phyloP scores from a whole-genome alignment of 2,113 vertebrate species.

The Austrofundulus limnaeus region DNA sequence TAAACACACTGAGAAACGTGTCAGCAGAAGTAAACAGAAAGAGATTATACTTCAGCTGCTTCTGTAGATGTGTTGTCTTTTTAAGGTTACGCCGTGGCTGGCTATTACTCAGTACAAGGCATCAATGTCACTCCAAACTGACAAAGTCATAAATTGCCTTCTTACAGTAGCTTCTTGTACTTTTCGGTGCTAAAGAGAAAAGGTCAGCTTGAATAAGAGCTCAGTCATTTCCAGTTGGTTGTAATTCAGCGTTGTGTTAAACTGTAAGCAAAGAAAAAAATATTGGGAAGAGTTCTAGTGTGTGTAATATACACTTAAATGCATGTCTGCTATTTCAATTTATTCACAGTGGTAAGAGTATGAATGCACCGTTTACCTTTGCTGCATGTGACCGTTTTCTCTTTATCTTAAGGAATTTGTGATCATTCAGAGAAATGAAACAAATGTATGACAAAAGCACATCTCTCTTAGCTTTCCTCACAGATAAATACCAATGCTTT shows the following conservation, averaged over 20 bases:
- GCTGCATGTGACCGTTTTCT: no score
- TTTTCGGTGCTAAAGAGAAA: constrained; percentile 33
- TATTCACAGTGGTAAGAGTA: no score
- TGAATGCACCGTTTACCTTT: no score
- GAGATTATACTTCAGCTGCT: constrained; percentile 29
- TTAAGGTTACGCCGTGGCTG: constrained; percentile 31
- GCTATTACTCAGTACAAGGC: constrained; percentile 15
- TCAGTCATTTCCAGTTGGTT: constrained; percentile 7
- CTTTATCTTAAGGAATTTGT: no score
- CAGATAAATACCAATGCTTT: no score
- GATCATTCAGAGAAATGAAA: no score
- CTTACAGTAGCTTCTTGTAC: constrained; percentile 35
- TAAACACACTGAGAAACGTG: constrained; percentile 23
- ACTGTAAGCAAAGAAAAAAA: background rate
- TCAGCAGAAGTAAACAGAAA: constrained; percentile 28
- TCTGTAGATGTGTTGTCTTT: constrained; percentile 11
- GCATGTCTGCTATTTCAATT: no score
- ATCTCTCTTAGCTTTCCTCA: no score
- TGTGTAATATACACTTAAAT: no score
- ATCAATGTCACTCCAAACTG: constrained; percentile 36
- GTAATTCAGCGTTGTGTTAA: constrained; percentile 26
- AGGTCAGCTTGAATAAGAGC: constrained; percentile 23
- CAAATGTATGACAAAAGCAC: no score
- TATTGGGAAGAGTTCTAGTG: background rate
- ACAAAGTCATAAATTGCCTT: constrained; percentile 41